These are phyloP conservation scores for Chelon auratus DNA, from an alignment of 2,797 vertebrate genomes.

Conservation along the genomic window DNA sequence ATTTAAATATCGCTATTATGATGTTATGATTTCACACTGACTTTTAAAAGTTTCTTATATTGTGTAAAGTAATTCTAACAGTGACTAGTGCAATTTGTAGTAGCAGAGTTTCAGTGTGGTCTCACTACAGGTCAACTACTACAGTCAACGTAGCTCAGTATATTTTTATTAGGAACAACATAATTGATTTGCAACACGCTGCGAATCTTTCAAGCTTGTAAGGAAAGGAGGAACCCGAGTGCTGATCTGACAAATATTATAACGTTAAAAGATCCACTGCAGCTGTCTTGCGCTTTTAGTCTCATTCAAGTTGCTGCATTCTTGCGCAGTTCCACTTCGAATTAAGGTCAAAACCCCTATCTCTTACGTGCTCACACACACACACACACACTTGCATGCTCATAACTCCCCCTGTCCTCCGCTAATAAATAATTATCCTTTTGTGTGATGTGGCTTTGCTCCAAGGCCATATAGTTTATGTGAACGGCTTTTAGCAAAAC, in stretches of 20 bases:
- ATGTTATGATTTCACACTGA: background rate
- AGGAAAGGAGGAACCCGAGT: slow-evolving; percentile 39
- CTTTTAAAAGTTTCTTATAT: background rate
- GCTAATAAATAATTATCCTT: slow-evolving; percentile 76
- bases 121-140: background rate
- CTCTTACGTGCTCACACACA: slow-evolving; percentile 41
- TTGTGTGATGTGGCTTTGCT: slow-evolving; percentile 73
- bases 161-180: slow-evolving; percentile 1
- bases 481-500: slow-evolving; percentile 48
- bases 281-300: slow-evolving; percentile 69
- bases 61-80: slow-evolving; percentile 15
- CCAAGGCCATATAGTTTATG: slow-evolving; percentile 63
- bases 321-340: slow-evolving; percentile 63
- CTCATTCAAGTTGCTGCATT: slow-evolving; percentile 67
- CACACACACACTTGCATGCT: slow-evolving; percentile 26
- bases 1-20: background rate
- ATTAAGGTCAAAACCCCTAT: slow-evolving; percentile 71
- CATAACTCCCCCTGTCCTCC: slow-evolving; percentile 26
- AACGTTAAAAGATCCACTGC: slow-evolving; percentile 73
- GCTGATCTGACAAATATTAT: slow-evolving; percentile 65
- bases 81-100: background rate
- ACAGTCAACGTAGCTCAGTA: slow-evolving; percentile 1
- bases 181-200: slow-evolving; percentile 21
- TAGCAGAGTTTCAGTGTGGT: background rate
- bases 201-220: slow-evolving; percentile 39